Conservation (phyloP, 2,797 vertebrate genomes). For the Sciurus vulgaris region DNA sequence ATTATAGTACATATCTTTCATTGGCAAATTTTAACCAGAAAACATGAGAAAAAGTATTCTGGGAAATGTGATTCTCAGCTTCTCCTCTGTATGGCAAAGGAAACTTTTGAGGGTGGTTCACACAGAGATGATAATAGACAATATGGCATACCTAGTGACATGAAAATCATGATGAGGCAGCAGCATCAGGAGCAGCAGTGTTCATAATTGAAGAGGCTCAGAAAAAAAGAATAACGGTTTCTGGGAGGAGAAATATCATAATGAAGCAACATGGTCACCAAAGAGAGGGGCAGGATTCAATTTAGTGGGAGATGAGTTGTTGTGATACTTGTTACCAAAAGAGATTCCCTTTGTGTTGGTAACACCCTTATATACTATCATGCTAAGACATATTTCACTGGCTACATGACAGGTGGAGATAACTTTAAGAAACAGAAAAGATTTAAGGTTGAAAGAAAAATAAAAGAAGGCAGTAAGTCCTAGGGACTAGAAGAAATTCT, state of each 20-base stretch:
- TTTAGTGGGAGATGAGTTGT: background rate
- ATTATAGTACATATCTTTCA: background rate
- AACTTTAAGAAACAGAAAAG: slow-evolving; percentile 16
- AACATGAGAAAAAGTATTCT: slow-evolving; percentile 3
- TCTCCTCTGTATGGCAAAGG: background rate
- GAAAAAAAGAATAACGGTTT: background rate
- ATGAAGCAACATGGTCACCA: background rate
- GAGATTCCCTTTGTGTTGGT: background rate
- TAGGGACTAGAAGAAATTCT: slow-evolving; percentile 49
- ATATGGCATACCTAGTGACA: background rate
- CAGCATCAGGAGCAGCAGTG: background rate
- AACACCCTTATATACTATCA: background rate
- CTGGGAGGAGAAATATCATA: background rate
- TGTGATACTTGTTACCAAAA: background rate
- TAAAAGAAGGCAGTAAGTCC: background rate
- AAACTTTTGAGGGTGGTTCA: background rate
- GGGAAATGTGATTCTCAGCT: slow-evolving; percentile 18
- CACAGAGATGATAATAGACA: background rate
- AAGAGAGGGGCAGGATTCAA: background rate
- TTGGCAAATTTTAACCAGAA: slow-evolving; percentile 14
- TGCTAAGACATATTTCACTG: background rate
- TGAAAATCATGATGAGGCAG: background rate
- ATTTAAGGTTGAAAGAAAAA: slow-evolving; percentile 29
- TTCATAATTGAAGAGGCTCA: background rate
- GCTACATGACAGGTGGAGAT: background rate